phyloP scores from a whole-genome alignment of 2,113 vertebrate species.

The Corythoichthys haematopterus region DNA sequence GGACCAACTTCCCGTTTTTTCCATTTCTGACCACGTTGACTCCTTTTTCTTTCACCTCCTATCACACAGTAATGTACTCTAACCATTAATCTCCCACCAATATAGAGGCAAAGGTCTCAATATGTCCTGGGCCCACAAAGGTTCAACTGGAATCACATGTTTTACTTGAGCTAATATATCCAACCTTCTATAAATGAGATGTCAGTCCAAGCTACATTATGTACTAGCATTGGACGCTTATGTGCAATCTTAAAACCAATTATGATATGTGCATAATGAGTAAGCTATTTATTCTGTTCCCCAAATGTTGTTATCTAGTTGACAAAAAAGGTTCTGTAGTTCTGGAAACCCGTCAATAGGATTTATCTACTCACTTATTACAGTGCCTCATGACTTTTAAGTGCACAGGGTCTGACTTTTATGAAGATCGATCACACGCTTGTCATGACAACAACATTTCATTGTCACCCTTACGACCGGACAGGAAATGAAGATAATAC shows the following conservation, averaged over 20 bases:
- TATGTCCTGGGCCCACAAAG: conserved; percentile 62
- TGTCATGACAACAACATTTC: conserved; percentile 32
- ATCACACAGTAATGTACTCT: conserved; percentile 65
- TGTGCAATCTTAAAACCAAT: neutral
- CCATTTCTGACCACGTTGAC: conserved; percentile 4
- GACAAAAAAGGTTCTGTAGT: conserved; percentile 17
- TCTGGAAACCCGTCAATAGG: conserved; percentile 2
- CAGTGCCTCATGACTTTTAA: conserved; percentile 28
- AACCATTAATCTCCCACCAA: conserved; percentile 67
- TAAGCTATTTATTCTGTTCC: conserved; percentile 14
- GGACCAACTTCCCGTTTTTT: conserved; percentile 15
- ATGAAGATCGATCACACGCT: conserved; percentile 44
- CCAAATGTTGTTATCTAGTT: conserved; percentile 6
- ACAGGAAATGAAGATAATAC: conserved; percentile 47
- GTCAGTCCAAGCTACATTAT: conserved; percentile 37
- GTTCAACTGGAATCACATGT: conserved; percentile 74
- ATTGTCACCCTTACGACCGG: conserved; percentile 31
- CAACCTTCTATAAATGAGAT: conserved; percentile 64
- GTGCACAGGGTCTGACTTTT: conserved; percentile 43
- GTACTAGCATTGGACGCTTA: too few relatives aligned
- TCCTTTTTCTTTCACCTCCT: conserved; percentile 38
- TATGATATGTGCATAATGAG: neutral
- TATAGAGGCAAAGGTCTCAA: conserved; percentile 57
- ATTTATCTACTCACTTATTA: conserved; percentile 47
- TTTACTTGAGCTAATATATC: conserved; percentile 48